A percentile compares a stretch with the other conserved stretches of the same genome.
Evolutionary conservation across 23 tunicate species (phyloP).

Genomic region (Diplosoma virens): DNA sequence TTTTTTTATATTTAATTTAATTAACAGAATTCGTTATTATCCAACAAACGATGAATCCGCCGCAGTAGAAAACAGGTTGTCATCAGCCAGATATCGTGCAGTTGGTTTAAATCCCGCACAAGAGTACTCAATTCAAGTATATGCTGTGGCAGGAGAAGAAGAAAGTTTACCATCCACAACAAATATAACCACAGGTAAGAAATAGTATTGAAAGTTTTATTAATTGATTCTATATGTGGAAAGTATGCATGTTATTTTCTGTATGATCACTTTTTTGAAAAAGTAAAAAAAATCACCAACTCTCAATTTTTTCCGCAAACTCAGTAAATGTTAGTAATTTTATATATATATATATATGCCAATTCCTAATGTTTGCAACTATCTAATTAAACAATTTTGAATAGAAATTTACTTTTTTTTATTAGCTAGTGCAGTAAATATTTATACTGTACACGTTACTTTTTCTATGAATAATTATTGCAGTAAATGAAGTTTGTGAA

Average conservation of each 20-base stretch:
- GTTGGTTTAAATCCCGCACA: slow-evolving; percentile 25
- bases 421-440: too few relatives aligned
- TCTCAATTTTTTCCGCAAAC: not conserved
- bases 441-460: too few relatives aligned
- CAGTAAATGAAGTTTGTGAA: slow-evolving; percentile 65
- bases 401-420: too few relatives aligned
- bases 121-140: slow-evolving; percentile 31
- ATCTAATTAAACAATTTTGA: too few relatives aligned
- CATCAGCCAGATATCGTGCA: not conserved
- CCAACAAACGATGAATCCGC: not conserved
- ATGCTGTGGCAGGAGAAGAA: slow-evolving; percentile 19
- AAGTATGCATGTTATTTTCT: not conserved
- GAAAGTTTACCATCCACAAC: slow-evolving; percentile 34
- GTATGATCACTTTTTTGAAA: not conserved
- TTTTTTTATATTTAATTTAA: too few relatives aligned
- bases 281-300: not conserved
- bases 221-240: not conserved
- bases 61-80: not conserved
- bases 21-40: slow-evolving; percentile 18
- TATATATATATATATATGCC: too few relatives aligned
- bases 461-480: not conserved
- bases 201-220: too few relatives aligned
- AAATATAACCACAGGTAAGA: slow-evolving; percentile 41
- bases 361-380: too few relatives aligned
- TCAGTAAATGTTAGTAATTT: too few relatives aligned